These are phyloP conservation scores for Neoniphon sammara DNA, from an alignment of 2,797 vertebrate species.

Conservation along the genomic window DNA sequence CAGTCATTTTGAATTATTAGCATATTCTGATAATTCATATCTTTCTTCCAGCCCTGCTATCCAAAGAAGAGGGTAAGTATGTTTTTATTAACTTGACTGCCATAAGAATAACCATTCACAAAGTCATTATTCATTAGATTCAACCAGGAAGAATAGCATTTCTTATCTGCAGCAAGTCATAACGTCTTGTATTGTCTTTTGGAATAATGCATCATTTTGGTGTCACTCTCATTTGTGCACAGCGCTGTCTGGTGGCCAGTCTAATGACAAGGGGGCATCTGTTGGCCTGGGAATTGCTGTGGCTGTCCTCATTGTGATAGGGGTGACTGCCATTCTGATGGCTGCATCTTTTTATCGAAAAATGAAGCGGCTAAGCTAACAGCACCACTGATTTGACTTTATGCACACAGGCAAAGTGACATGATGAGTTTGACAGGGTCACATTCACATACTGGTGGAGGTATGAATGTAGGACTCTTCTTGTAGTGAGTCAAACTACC, in stretches of 20 bases:
- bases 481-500: conserved; percentile 48
- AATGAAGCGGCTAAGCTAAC: conserved; percentile 62
- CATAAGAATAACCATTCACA: conserved; percentile 38
- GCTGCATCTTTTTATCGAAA: conserved; percentile 63
- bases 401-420: conserved; percentile 28
- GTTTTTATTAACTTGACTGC: conserved; percentile 41
- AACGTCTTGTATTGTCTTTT: conserved; percentile 48
- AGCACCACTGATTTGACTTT: conserved; percentile 27
- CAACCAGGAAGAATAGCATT: conserved; percentile 49
- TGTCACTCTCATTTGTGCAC: conserved; percentile 59
- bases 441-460: conserved; percentile 64
- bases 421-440: conserved; percentile 52
- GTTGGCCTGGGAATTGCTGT: conserved; percentile 77
- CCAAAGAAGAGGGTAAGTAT: conserved; percentile 68
- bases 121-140: conserved; percentile 59
- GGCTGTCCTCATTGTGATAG: conserved; percentile 70
- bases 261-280: conserved; percentile 41
- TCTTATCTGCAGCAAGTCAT: conserved; percentile 56
- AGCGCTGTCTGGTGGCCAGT: conserved; percentile 63
- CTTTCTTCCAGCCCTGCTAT: conserved; percentile 64
- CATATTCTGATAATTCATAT: conserved; percentile 28
- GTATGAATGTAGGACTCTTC: conserved; percentile 55
- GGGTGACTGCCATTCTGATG: conserved; percentile 62
- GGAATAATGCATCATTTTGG: conserved; percentile 40
- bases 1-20: not conserved